Evolutionary conservation across 1,140 invertebrate species (phyloP).

Genomic region (Nasonia vitripennis): DNA sequence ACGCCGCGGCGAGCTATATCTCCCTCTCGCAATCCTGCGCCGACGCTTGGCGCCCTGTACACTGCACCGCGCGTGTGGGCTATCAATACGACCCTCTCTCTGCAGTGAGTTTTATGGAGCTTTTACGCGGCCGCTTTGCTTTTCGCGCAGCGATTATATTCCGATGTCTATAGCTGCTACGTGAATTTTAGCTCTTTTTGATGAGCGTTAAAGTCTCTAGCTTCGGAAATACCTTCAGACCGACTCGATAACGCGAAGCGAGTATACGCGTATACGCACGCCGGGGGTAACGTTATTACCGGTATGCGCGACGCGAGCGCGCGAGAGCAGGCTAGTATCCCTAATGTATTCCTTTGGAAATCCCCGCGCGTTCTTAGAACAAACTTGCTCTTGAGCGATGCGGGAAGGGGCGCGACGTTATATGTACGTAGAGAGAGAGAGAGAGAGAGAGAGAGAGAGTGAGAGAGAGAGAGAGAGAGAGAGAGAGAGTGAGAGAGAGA

Average conservation of each 20-base stretch:
- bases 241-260: background rate
- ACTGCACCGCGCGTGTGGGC: background rate
- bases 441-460: background rate
- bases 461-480: slow-evolving; percentile 54
- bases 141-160: background rate
- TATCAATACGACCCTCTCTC: slow-evolving; percentile 26
- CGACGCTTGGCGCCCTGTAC: background rate
- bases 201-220: background rate
- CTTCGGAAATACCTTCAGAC: background rate
- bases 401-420: slow-evolving; percentile 52
- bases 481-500: slow-evolving; percentile 26
- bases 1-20: slow-evolving; percentile 25
- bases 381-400: slow-evolving; percentile 58
- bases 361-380: slow-evolving; percentile 60
- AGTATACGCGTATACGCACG: background rate
- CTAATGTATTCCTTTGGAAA: slow-evolving; percentile 68
- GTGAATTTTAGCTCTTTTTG: background rate
- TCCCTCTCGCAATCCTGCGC: background rate
- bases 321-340: slow-evolving; percentile 34
- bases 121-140: background rate
- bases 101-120: no score
- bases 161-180: no score
- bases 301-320: background rate
- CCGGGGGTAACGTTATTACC: slow-evolving; percentile 1
- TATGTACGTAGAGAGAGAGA: slow-evolving; percentile 42